Evolutionary conservation across 2,888 invertebrate genomes (phyloP), one percentile per base, ranked within the genome.

Genomic region (Limnephilus rhombicus): DNA sequence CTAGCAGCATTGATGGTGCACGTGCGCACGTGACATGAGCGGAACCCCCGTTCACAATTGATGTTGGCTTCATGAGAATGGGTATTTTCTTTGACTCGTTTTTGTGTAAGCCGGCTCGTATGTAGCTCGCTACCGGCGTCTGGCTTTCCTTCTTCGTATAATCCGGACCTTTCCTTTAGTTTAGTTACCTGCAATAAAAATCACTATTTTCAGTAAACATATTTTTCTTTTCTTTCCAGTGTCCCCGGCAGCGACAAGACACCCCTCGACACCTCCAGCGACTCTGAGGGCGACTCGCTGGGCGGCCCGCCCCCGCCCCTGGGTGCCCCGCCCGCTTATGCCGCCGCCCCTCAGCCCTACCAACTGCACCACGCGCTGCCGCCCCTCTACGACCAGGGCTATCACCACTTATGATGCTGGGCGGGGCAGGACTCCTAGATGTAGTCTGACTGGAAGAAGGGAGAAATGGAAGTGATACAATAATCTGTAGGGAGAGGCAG

Each of bases 161-260:
- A 41, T 41, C 41, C 41, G 9, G 7, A 9, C 9, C 7, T 41
- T 41, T 41, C 41, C 7, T 41, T 41, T 45, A 45, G 45, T 2
- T 0, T 45, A 12, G 45, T 45, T 45, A 45, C 45, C 45, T 37
- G 37, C 37, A 37, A 37, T 37, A 37, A 37, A 37, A 37, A 3
- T 37, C 0, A 9, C 41, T 41, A 41, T 41, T 41, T 41, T 41
- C 31, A 41, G 0, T 41, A 41, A 41, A 41, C 9, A 41, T 41
- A 41, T 41, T 41, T 41, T 9, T 41, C 7, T 49, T 85, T n/a
- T 89, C 81, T 81, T 29, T 81, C 83, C 85, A 94, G 92, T 94
- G 95, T 95, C 94, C 95, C 95, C 93, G 95, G 95, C n/a, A 95
- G 95, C 91, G 95, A 95, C 93, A 95, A 95, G 92, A 95, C 95